A percentile compares a stretch with the other conserved stretches of the same genome.
Evolutionary conservation across 2,113 vertebrate species (phyloP).

Genomic region (Octodon degus): DNA sequence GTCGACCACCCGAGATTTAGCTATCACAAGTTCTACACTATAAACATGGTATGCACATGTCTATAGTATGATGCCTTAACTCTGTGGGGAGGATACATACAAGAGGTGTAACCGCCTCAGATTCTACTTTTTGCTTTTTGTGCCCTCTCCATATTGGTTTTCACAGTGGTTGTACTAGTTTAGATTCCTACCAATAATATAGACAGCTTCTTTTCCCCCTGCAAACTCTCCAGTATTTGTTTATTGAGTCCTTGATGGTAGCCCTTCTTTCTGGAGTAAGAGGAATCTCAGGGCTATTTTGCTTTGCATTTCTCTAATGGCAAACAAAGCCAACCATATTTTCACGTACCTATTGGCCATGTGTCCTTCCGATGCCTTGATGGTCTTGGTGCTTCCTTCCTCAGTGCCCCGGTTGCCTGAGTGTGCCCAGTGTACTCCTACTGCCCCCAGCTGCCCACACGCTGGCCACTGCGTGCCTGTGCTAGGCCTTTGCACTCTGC

Average conservation of each 20-base stretch:
- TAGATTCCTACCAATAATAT: background rate
- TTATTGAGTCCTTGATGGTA: background rate
- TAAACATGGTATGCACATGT: background rate
- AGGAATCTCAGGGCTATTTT: background rate
- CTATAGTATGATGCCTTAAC: background rate
- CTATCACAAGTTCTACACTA: background rate
- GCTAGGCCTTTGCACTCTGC: background rate
- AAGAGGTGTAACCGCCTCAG: background rate
- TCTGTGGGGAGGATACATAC: background rate
- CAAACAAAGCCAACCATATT: background rate
- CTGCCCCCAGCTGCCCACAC: background rate
- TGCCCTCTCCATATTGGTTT: background rate
- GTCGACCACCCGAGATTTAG: background rate
- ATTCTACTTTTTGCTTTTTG: background rate
- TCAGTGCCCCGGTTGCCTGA: background rate
- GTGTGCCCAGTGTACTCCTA: too few relatives aligned
- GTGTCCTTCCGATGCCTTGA: background rate
- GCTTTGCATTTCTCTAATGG: background rate
- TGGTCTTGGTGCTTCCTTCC: background rate
- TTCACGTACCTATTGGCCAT: background rate
- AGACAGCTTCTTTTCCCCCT: background rate
- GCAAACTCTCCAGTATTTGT: background rate
- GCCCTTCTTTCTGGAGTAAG: background rate
- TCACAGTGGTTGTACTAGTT: background rate
- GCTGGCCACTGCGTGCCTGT: background rate